Evolutionary conservation across 2,888 invertebrate genomes (phyloP), one percentile per base, ranked within the genome.

Genomic region (Ochlodes sylvanus): DNA sequence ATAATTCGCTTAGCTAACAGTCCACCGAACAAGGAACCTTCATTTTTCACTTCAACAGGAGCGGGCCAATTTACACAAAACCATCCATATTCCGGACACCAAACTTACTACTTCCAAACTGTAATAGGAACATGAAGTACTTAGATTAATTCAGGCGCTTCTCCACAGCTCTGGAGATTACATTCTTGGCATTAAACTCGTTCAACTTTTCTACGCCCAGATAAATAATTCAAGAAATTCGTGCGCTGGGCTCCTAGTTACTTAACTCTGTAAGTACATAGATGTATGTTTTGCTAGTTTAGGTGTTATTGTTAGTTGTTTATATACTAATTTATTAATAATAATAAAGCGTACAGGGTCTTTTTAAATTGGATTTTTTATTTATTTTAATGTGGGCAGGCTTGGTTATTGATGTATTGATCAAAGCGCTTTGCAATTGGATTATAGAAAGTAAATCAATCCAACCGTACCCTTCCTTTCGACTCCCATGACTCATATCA

Each of bases 171-270:
- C 65, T 34, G 17, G 27, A 73, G 72, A 72, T 70, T 70, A 71
- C 65, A 44, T 68, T 56, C 63, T 61, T 61, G 63, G 69, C 70
- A 71, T 69, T 74, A 75, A 81, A 83, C 78, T 84, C 76, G 75
- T 70, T 63, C 68, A 70, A 71, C 60, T 74, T 70, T 56, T 74
- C 72, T 72, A 69, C 69, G 71, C 77, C 73, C 72, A 76, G 71
- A 82, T 85, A 80, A 81, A 83, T 84, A 83, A 84, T 84, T 79
- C 78, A 69, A 73, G 74, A 64, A 68, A 32, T 21, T 60, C 44
- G 60, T 47, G n/a, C 47, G 15, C 32, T 44, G n/a, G 15, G 32
- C 15, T 27, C 32, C 42, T 32, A 15, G 32, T 14, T 9, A 54
- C 32, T 54, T 54, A n/a, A 19, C 44, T 50, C 12, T 50, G 9